phyloP scores from a whole-genome alignment of 2,888 invertebrate genomes.

The Anagyrus pseudococci region DNA sequence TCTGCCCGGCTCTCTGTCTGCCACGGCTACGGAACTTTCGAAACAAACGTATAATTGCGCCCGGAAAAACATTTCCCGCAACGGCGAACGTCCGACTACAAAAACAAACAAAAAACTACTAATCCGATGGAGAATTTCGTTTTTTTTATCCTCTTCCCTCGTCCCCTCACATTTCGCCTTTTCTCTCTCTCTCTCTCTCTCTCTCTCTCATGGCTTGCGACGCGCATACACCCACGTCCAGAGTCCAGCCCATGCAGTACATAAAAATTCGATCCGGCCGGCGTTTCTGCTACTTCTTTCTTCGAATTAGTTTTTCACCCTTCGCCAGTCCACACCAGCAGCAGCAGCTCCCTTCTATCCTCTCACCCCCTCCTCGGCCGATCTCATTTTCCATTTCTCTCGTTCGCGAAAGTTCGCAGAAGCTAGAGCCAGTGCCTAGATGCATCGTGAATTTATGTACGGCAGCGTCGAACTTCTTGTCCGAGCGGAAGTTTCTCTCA shows the following conservation, averaged over 20 bases:
- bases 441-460: conserved; percentile 39
- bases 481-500: conserved; percentile 36
- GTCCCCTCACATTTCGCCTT: too few species aligned
- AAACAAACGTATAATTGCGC: conserved; percentile 12
- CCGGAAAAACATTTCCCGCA: conserved; percentile 6
- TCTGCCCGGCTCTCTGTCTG: too few species aligned
- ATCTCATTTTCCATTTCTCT: conserved; percentile 3
- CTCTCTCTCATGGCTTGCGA: not conserved
- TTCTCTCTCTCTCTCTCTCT: conserved; percentile 1
- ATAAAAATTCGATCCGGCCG: conserved; percentile 29
- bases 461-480: conserved; percentile 34
- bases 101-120: conserved; percentile 19
- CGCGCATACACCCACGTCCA: not conserved
- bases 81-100: not conserved
- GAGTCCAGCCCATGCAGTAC: not conserved
- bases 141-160: too few species aligned
- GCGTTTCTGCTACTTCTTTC: conserved; percentile 22
- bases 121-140: conserved; percentile 30
- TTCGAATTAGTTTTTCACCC: conserved; percentile 37
- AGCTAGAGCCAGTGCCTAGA: conserved; percentile 19
- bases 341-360: not conserved
- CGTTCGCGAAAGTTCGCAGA: conserved; percentile 20
- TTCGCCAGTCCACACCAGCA: not conserved
- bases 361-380: not conserved
- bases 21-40: not conserved